These are phyloP conservation scores for Paraplagusia blochii DNA, from an alignment of 2,113 vertebrate species.

Conservation along the genomic window DNA sequence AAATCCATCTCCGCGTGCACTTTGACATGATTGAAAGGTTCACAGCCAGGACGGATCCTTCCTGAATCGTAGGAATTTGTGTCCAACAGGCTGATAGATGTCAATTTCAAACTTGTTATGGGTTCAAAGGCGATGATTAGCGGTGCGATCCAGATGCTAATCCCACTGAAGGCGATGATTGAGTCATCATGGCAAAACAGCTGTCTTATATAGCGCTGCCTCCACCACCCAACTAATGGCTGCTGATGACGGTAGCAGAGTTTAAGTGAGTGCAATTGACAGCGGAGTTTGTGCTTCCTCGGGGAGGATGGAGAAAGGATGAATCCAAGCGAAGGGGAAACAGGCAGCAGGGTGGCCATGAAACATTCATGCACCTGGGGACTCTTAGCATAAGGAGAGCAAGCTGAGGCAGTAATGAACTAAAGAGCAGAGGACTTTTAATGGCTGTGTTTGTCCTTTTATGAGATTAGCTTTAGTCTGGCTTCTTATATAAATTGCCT, in stretches of 20 bases:
- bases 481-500: constrained; percentile 42
- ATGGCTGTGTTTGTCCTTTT: constrained; percentile 58
- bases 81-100: constrained; percentile 26
- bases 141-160: constrained; percentile 51
- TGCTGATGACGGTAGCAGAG: constrained; percentile 54
- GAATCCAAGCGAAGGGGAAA: constrained; percentile 32
- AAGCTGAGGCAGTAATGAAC: constrained; percentile 62
- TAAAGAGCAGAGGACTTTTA: constrained; percentile 59
- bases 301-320: constrained; percentile 39
- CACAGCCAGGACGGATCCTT: constrained; percentile 1
- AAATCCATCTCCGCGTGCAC: constrained; percentile 1
- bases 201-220: constrained; percentile 36
- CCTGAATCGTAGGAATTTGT: constrained; percentile 28
- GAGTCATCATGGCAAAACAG: constrained; percentile 56
- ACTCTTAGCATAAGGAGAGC: constrained; percentile 62
- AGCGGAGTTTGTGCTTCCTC: constrained; percentile 54
- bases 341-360: constrained; percentile 65
- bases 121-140: constrained; percentile 50
- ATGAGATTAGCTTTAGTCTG: constrained; percentile 44
- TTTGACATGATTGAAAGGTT: neutral
- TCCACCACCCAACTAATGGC: constrained; percentile 30
- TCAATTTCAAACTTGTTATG: constrained; percentile 46
- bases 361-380: constrained; percentile 75
- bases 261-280: constrained; percentile 58
- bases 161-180: constrained; percentile 54